phyloP scores from a whole-genome alignment of 2,113 vertebrate species.

The Climacteris rufus region DNA sequence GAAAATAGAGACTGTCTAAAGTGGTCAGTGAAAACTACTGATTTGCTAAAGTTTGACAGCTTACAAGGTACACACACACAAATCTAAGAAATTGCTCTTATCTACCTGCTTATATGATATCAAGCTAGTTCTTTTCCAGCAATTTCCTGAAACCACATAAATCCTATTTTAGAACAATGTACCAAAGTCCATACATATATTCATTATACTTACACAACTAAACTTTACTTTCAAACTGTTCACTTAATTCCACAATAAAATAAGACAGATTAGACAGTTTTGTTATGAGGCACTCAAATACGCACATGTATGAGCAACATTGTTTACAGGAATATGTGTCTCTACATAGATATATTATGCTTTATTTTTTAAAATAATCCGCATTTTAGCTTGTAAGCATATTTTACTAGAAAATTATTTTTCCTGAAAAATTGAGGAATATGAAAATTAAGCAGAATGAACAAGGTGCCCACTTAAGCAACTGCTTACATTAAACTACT shows the following conservation, averaged over 20 bases:
- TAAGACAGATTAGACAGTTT: background rate
- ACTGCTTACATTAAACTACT: background rate
- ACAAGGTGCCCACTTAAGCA: background rate
- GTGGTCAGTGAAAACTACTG: background rate
- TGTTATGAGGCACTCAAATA: background rate
- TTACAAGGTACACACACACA: background rate
- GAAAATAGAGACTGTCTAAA: background rate
- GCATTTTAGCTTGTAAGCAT: background rate
- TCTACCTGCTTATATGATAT: background rate
- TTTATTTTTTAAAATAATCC: background rate
- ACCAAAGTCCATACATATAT: background rate
- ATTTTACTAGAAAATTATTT: background rate
- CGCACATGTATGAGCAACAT: background rate
- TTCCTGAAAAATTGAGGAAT: background rate
- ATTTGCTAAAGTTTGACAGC: background rate
- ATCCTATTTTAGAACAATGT: background rate
- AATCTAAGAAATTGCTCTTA: background rate
- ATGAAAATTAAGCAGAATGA: background rate
- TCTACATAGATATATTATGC: fast-evolving
- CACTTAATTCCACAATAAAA: background rate
- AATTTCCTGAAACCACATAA: background rate
- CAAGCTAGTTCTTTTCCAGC: background rate
- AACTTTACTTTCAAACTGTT: background rate
- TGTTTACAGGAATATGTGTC: background rate
- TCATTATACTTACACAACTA: background rate